Base-by-base conservation (phyloP, 1,140 invertebrate genomes). In the Drosophila setifemur region DNA sequence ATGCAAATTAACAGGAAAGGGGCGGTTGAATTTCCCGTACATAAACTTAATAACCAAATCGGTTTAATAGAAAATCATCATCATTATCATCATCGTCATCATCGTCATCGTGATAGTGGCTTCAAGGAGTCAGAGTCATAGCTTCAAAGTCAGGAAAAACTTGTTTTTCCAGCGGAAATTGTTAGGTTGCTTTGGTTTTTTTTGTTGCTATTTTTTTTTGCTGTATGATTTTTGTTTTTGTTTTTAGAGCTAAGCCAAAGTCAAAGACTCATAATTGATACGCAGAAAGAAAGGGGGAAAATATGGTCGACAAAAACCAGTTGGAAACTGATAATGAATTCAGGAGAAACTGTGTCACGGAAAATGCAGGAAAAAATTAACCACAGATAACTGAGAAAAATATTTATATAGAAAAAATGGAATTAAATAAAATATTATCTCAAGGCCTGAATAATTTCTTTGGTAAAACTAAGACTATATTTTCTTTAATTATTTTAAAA, bases 241-340 rank as follows among this genome's bases (percentile, higher is more conserved):
- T 26, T 40, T 16, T 42, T 28, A 39, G 14, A 60, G 53, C 19
- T 12, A 29, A 57, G 26, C 33, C 29, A 26, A 14, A 63, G 31
- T 63, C 60, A 48, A 63, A 63, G 43, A 64, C 61, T 49, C 58
- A 66, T 66, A 66, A 66, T 66, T 66, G 61, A 66, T 64, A 39
- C 61, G 42, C 42, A 66, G 61, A 64, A 49, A 64, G 42, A 64
- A 40, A 64, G 31, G 33, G 60, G 33, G 26, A 40, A 48, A 48
- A 28, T 47, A 39, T 8, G 23, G 11, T n/a, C 16, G 14, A 35
- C 14, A 11, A 21, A 26, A 64, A 64, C 33, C 58, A 49, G 60
- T 63, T 63, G 58, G 55, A 64, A 66, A 48, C 25, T 49, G 61
- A 40, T 64, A 64, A 63, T 61, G 57, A 61, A 61, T 58, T 61